Conservation (phyloP, 2,113 vertebrate species). For the Andinoacara biseriatus region DNA sequence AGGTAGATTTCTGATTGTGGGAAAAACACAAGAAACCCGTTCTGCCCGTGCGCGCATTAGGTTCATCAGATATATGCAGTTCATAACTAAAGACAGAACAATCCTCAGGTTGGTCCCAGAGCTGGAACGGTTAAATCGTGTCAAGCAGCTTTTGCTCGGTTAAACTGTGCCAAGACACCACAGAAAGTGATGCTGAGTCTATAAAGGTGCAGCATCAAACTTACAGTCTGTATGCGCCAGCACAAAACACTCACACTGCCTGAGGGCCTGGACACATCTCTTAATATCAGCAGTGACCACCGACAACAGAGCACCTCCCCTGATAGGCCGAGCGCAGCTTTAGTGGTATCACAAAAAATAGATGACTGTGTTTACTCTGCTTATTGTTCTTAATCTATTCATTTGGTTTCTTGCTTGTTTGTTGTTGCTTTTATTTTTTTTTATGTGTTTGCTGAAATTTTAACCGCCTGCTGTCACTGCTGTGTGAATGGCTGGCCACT, state of each 20-base stretch:
- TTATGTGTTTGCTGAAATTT: neutral
- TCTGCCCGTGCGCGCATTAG: neutral
- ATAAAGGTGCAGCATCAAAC: neutral
- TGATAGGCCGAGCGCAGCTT: neutral
- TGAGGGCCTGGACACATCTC: neutral
- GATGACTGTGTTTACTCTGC: neutral
- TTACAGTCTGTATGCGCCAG: neutral
- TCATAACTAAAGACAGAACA: neutral
- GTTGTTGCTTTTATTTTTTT: neutral
- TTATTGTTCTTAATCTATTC: neutral
- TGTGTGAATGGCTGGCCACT: neutral
- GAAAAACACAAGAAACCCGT: neutral
- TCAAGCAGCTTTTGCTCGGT: conserved; percentile 4
- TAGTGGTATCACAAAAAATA: neutral
- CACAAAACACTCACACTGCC: neutral
- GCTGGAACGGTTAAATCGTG: conserved; percentile 11
- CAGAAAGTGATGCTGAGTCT: conserved; percentile 6
- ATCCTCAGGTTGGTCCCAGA: conserved; percentile 1
- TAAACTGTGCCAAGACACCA: neutral
- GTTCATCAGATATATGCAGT: conserved; percentile 10
- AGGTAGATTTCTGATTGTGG: neutral
- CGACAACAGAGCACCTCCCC: neutral
- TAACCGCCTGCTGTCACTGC: neutral
- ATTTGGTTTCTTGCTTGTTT: neutral
- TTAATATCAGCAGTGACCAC: neutral